Base-by-base conservation (phyloP, 2,113 vertebrate species). In the Alouatta palliata region DNA sequence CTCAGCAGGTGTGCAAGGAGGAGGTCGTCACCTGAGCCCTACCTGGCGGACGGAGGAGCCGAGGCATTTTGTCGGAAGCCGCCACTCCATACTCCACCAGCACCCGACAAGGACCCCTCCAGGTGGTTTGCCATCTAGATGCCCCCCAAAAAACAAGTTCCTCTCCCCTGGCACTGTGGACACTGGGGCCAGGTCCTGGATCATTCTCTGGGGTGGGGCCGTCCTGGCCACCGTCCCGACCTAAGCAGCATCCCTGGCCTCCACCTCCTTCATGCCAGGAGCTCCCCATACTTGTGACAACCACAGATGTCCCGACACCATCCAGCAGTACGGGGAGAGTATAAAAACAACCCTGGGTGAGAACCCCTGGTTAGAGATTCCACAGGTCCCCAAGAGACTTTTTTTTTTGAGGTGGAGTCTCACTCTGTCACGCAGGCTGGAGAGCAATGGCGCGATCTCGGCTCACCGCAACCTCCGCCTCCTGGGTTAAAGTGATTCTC, bases 181-280 rank as follows among this genome's bases (percentile, higher is more conserved):
- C 13, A 5, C 0, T 8, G 8, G 45, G 14, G 10, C n/a, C 16
- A 0, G 70, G 21, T 32, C 0, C 25, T 30, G 1, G 43, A 43
- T 27, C 75, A 16, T 45, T 76, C 75, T 47, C 75, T 30, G 25
- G 16, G 10, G 11, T 9, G 14, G 21, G 25, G 21, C 40, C 3
- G 0, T 61, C 47, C 49, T 6, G n/a, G 58, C 70, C 66, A 35
- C 56, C 27, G 3, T 52, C 16, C 52, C 16, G 1, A 52, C 52
- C 5, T 12, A 19, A 66, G 37, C 56, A 52, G 47, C 27, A 7
- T 23, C 35, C 40, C 58, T 32, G 54, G 23, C 21, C 68, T 11
- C 83, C 27, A 10, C 70, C 47, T 16, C 6, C 76, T 32, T 2
- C 17, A 43, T 5, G 49, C 75, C 77, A 49, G 64, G 19, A 85